These are phyloP conservation scores for Atopsyche davidsoni DNA, from an alignment of 1,140 invertebrate genomes.

Conservation along the genomic window DNA sequence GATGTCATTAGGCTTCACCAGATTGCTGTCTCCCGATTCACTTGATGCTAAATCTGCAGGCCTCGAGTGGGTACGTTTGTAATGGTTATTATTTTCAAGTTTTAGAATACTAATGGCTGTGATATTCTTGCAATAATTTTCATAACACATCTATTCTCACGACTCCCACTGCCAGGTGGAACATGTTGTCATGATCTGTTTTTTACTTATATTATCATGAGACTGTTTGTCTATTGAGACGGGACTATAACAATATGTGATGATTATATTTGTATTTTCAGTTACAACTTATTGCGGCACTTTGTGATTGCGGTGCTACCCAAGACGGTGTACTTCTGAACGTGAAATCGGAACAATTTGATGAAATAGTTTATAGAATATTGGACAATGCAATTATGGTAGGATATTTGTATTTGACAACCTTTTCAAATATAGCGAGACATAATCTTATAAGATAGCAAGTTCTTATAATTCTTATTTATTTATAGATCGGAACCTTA, in stretches of 20 bases:
- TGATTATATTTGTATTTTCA: slow-evolving; percentile 21
- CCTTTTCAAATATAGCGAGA: too few species aligned
- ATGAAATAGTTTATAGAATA: slow-evolving; percentile 42
- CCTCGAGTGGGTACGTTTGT: slow-evolving; percentile 20
- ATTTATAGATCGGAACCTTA: too few species aligned
- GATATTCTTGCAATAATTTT: too few species aligned
- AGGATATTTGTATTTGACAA: too few species aligned
- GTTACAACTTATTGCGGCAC: slow-evolving; percentile 42
- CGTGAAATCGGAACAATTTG: slow-evolving; percentile 41
- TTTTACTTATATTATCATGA: neutral
- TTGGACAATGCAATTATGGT: too few species aligned
- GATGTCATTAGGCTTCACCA: slow-evolving; percentile 16
- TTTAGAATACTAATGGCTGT: too few species aligned
- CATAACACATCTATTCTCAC: too few species aligned
- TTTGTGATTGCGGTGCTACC: slow-evolving; percentile 40
- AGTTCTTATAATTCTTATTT: too few species aligned
- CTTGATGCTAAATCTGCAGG: slow-evolving; percentile 18
- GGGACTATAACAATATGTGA: neutral
- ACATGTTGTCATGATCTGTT: too few species aligned
- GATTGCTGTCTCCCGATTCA: slow-evolving; percentile 15
- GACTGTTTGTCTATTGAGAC: neutral
- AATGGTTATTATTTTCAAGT: neutral
- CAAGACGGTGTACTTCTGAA: slow-evolving; percentile 40
- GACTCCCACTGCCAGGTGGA: too few species aligned
- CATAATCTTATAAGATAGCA: too few species aligned